phyloP scores from a whole-genome alignment of 2,888 invertebrate species.

The Orthosia incerta region DNA sequence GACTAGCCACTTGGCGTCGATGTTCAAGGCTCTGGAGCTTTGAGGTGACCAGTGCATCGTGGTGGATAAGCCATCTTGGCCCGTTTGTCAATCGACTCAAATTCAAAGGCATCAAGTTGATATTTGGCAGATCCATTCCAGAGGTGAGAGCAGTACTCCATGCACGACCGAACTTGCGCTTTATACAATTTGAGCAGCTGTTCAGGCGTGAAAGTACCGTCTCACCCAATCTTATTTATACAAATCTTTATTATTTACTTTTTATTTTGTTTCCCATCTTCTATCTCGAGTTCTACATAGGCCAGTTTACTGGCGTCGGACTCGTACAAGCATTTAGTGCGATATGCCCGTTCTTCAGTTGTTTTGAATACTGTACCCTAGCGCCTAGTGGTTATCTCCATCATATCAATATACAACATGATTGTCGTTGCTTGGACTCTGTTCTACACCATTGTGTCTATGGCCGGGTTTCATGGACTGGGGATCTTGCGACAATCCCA shows the following conservation, averaged over 20 bases:
- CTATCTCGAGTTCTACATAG: slow-evolving; percentile 94
- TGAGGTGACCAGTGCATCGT: too few species aligned
- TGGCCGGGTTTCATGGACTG: slow-evolving; percentile 92
- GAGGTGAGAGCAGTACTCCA: too few species aligned
- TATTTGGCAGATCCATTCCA: too few species aligned
- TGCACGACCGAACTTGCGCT: too few species aligned
- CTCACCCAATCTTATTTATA: slow-evolving; percentile 93
- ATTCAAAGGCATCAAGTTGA: too few species aligned
- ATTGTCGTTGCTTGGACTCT: slow-evolving; percentile 95
- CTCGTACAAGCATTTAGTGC: slow-evolving; percentile 92
- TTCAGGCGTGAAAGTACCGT: too few species aligned
- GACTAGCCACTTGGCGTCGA: too few species aligned
- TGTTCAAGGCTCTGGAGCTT: too few species aligned
- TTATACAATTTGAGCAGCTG: too few species aligned
- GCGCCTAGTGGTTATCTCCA: slow-evolving; percentile 93
- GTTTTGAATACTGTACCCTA: slow-evolving; percentile 93
- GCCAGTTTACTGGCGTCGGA: slow-evolving; percentile 95
- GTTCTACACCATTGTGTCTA: slow-evolving; percentile 94
- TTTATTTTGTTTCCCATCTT: slow-evolving; percentile 95
- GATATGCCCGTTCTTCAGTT: slow-evolving; percentile 92
- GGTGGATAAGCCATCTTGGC: too few species aligned
- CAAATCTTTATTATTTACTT: slow-evolving; percentile 94
- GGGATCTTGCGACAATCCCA: slow-evolving; percentile 93
- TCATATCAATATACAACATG: slow-evolving; percentile 95
- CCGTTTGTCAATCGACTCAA: too few species aligned